These are phyloP conservation scores for Syrmaticus mikado DNA, from an alignment of 2,113 vertebrate genomes.

Conservation along the genomic window DNA sequence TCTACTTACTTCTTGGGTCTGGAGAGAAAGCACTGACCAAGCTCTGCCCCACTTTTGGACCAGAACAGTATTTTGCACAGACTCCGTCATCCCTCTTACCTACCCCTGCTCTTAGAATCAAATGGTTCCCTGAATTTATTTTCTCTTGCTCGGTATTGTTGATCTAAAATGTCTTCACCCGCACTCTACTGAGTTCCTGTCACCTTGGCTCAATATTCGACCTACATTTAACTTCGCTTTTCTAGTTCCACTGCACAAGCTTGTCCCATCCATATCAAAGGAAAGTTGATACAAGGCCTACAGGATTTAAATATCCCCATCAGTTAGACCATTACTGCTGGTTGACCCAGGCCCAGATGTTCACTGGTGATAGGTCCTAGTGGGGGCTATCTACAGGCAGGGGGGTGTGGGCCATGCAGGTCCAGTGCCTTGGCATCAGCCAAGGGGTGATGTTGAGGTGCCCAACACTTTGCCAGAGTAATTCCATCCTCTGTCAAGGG, in stretches of 20 bases:
- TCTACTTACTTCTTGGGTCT: not conserved
- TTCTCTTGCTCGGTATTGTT: not conserved
- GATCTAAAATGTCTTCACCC: not conserved
- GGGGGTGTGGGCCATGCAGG: not conserved
- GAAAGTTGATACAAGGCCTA: not conserved
- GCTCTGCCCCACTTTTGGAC: not conserved
- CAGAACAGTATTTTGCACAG: not conserved
- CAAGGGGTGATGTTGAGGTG: not conserved
- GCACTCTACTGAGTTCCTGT: not conserved
- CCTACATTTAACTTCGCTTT: not conserved
- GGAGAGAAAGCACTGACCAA: not conserved
- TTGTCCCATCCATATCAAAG: not conserved
- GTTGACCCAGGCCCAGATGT: not conserved
- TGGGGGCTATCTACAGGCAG: not conserved
- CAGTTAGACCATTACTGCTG: not conserved
- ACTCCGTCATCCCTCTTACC: not conserved
- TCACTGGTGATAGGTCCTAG: not conserved
- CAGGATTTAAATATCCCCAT: not conserved
- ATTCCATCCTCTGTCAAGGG: not conserved
- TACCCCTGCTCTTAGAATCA: not conserved
- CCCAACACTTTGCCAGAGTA: not conserved
- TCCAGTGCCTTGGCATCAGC: rapidly evolving
- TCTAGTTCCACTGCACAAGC: not conserved
- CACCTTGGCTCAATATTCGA: not conserved
- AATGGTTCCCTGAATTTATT: not conserved